Percentiles rank a stretch among this genome's conserved stretches.
These are phyloP conservation scores for Idaea straminata DNA, from an alignment of 2,888 invertebrate genomes.

Conservation along the genomic window DNA sequence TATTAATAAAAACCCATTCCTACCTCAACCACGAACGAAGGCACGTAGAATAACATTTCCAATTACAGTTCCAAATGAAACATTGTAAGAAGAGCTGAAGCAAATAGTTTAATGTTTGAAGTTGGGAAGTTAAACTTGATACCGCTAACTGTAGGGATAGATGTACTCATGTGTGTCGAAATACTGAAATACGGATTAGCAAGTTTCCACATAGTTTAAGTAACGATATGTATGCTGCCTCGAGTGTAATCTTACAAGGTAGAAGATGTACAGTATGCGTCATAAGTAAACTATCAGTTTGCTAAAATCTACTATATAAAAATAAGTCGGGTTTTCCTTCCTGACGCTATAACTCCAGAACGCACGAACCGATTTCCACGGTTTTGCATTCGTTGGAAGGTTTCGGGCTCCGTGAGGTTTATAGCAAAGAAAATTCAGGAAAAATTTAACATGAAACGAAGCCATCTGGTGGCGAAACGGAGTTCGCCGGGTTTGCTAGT, in stretches of 20 bases:
- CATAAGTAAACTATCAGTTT: constrained; percentile 10
- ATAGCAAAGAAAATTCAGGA: too few relatives aligned
- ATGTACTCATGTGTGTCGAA: constrained; percentile 15
- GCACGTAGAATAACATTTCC: not conserved
- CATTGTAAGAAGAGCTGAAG: constrained; percentile 9
- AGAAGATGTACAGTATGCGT: constrained; percentile 4
- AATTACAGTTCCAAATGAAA: constrained; percentile 11
- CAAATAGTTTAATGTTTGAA: constrained; percentile 16
- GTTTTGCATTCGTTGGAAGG: too few relatives aligned
- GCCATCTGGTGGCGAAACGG: too few relatives aligned
- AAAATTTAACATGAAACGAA: too few relatives aligned
- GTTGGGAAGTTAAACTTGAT: constrained; percentile 17
- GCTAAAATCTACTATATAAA: too few relatives aligned
- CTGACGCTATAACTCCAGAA: too few relatives aligned
- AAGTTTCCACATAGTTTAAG: constrained; percentile 20
- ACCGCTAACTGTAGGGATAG: constrained; percentile 18
- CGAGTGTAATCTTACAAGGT: constrained; percentile 16
- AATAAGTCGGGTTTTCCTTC: too few relatives aligned
- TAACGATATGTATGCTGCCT: constrained; percentile 21
- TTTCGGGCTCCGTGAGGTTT: too few relatives aligned
- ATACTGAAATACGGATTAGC: constrained; percentile 24
- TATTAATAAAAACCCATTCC: not conserved
- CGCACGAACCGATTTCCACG: too few relatives aligned
- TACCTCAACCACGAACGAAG: not conserved
- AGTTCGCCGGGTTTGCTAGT: too few relatives aligned